Percentiles rank a stretch among this genome's conserved stretches.
phyloP scores from a whole-genome alignment of 1,140 invertebrate species.

The Kradibia gibbosae region DNA sequence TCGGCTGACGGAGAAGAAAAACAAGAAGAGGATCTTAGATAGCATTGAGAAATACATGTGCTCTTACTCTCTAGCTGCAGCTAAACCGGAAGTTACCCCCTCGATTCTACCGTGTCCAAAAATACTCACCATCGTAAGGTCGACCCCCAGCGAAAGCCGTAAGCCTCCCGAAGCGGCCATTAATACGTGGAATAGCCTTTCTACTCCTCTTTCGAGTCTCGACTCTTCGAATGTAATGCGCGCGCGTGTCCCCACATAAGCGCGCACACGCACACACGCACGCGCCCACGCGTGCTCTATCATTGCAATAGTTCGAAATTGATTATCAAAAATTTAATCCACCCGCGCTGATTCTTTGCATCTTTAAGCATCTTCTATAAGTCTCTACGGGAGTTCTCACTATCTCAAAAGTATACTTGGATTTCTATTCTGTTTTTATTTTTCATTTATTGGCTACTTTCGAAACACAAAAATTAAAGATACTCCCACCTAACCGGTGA shows the following conservation, averaged over 20 bases:
- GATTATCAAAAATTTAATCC: too few relatives aligned
- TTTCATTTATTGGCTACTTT: too few relatives aligned
- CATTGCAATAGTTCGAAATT: background rate
- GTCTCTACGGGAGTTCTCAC: too few relatives aligned
- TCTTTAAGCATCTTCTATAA: too few relatives aligned
- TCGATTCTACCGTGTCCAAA: conserved; percentile 9
- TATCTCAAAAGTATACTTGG: too few relatives aligned
- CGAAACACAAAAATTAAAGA: too few relatives aligned
- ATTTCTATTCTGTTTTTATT: too few relatives aligned
- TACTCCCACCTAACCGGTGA: too few relatives aligned
- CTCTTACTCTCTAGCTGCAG: background rate
- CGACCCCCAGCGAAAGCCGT: conserved; percentile 8
- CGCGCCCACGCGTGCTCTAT: too few relatives aligned
- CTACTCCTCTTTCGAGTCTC: background rate
- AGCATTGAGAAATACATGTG: background rate
- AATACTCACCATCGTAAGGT: background rate
- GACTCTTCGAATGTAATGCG: background rate
- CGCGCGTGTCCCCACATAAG: too few relatives aligned
- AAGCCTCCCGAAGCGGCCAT: background rate
- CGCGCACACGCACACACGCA: too few relatives aligned
- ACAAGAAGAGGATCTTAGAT: background rate
- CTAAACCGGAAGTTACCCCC: conserved; percentile 9
- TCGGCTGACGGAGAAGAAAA: background rate
- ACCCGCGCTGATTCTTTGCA: too few relatives aligned
- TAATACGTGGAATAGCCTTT: background rate